Evolutionary conservation across 2,797 vertebrate species (phyloP).

Genomic region (Ciconia nigra): DNA sequence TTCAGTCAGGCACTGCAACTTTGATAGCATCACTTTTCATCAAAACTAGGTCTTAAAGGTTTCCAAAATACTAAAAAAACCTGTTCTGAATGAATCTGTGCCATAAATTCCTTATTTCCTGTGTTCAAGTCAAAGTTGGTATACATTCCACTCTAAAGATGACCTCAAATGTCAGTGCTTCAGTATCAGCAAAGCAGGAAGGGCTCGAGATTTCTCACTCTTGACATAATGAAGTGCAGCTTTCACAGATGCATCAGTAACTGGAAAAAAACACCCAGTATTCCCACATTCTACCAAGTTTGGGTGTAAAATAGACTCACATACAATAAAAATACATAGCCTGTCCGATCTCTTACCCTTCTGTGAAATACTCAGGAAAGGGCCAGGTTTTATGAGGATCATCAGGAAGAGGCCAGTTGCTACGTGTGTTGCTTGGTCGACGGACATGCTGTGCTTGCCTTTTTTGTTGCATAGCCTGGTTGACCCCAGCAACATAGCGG

Average conservation of each 20-base stretch:
- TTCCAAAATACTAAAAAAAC: background rate
- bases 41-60: background rate
- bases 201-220: background rate
- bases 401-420: slow-evolving; percentile 93
- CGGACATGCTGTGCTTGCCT: slow-evolving; percentile 93
- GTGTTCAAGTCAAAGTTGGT: accelerated
- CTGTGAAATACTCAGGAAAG: slow-evolving; percentile 93
- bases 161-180: background rate
- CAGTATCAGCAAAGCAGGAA: background rate
- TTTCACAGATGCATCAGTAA: background rate
- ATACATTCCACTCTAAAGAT: background rate
- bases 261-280: too few species aligned
- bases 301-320: background rate
- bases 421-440: slow-evolving; percentile 86
- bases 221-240: background rate
- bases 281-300: background rate
- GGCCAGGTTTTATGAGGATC: slow-evolving; percentile 95
- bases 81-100: background rate
- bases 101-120: background rate
- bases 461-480: slow-evolving; percentile 99
- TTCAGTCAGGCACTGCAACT: background rate
- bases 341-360: slow-evolving; percentile 81
- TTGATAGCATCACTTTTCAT: background rate
- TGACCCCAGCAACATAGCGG: slow-evolving; percentile 96
- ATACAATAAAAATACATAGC: accelerated